Base-by-base conservation (phyloP, 2,797 vertebrate species). In the Leptoclinus maculatus region DNA sequence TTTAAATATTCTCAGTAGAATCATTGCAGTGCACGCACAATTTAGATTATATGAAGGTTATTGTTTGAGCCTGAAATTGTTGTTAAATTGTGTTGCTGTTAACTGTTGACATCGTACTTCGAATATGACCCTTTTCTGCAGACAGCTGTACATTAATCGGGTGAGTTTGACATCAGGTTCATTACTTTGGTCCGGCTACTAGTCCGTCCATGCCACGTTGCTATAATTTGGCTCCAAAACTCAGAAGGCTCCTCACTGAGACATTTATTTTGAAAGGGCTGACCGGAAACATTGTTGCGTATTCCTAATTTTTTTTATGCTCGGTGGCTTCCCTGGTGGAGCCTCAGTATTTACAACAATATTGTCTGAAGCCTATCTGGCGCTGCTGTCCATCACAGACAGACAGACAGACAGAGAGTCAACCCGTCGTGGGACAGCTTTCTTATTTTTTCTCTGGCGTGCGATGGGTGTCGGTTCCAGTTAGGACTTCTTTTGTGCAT, bases 331-430 rank as follows among this genome's bases (percentile, higher is more conserved):
- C 63, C 69, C 78, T 69, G 57, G 56, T 73, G 82, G 80, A 71
- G 72, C 89, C 68, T 75, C 71, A 57, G 80, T 86, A 90, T 91
- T 91, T 86, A 92, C 89, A 84, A 86, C 85, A 83, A 84, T 67
- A 87, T 84, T 60, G 59, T 66, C 67, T 13, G 81, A 75, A 90
- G 82, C 60, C 62, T 59, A 3, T 32, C 32, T 32, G 59, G 34
- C 63, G 80, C 59, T 43, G 75, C 62, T 78, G 59, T 66, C 82
- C 69, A 10, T 21, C 76, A 21, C 76, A 60, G 69, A 78, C 68
- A 27, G 14, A 78, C 68, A 27, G 14, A 51, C 71, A 43, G 45
- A 21, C 29, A 16, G 43, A 36, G 64, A 69, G 45, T 71, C 64
- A 11, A 3, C 3, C 60, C 54, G 77, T 72, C 21, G 38, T 29